Evolutionary conservation across 1,140 invertebrate genomes (phyloP).

Genomic region (Panonychus citri): DNA sequence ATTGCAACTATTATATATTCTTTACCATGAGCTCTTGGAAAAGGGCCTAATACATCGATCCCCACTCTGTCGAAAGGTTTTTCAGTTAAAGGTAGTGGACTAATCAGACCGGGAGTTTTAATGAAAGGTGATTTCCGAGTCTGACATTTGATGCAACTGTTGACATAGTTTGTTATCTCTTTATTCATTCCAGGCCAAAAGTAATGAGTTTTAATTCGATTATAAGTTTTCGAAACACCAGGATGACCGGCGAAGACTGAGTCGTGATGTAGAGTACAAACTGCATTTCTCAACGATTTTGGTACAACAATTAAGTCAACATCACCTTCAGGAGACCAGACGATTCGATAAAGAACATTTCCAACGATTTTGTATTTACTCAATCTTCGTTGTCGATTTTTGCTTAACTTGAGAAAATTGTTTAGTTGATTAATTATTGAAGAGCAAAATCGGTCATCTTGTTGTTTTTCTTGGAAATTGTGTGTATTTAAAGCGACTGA

Average conservation of each 20-base stretch:
- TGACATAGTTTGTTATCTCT: background rate
- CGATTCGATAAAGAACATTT: background rate
- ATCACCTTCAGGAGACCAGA: background rate
- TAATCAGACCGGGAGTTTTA: background rate
- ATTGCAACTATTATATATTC: constrained; percentile 14
- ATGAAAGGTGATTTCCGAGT: background rate
- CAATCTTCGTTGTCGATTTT: too few relatives aligned
- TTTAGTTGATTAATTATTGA: too few relatives aligned
- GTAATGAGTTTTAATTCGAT: background rate
- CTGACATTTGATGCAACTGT: background rate
- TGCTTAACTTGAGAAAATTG: too few relatives aligned
- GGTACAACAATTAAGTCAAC: constrained; percentile 1
- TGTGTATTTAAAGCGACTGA: too few relatives aligned
- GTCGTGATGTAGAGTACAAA: background rate
- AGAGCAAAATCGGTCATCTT: too few relatives aligned
- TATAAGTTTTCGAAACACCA: background rate
- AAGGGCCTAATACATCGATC: constrained; percentile 16
- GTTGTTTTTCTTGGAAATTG: too few relatives aligned
- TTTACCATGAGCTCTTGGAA: constrained; percentile 13
- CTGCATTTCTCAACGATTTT: background rate
- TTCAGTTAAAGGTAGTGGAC: constrained; percentile 2
- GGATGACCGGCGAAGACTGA: background rate
- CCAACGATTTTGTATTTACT: background rate
- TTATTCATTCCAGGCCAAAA: background rate
- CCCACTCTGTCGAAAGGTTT: constrained; percentile 15